Percentiles rank a stretch among this genome's conserved stretches.
phyloP scores from a whole-genome alignment of 2,797 vertebrate genomes.

The Sebastes taczanowskii region DNA sequence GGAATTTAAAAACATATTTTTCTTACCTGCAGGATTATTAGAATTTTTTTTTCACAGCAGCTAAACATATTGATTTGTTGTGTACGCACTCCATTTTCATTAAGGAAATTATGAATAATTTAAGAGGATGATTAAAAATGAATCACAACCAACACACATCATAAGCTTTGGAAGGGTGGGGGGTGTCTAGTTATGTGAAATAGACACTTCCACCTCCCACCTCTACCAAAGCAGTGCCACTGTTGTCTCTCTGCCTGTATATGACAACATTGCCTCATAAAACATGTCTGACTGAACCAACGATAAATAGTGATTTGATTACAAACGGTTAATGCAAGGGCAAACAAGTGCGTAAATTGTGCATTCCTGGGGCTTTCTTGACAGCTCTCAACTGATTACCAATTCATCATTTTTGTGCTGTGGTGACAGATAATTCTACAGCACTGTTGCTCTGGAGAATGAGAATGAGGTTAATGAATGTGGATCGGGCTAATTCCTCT shows the following conservation, averaged over 20 bases:
- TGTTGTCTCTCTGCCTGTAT: conserved; percentile 59
- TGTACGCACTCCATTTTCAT: conserved; percentile 52
- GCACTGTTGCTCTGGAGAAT: conserved; percentile 79
- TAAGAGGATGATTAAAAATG: conserved; percentile 72
- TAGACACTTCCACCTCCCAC: conserved; percentile 39
- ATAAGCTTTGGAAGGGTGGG: conserved; percentile 44
- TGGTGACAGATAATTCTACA: conserved; percentile 76
- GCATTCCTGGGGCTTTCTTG: conserved; percentile 81
- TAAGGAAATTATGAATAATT: conserved; percentile 73
- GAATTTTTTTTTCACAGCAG: conserved; percentile 7
- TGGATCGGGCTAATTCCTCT: conserved; percentile 83
- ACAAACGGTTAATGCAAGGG: conserved; percentile 82
- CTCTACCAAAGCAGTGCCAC: conserved; percentile 46
- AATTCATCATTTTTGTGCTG: conserved; percentile 84
- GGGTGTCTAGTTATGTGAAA: conserved; percentile 40
- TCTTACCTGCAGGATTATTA: conserved; percentile 12
- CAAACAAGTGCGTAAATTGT: conserved; percentile 82
- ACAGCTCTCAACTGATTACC: conserved; percentile 85
- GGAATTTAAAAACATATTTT: neutral
- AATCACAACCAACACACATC: conserved; percentile 64
- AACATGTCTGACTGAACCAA: conserved; percentile 70
- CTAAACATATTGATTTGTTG: conserved; percentile 65
- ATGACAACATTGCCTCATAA: conserved; percentile 68
- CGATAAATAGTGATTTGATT: conserved; percentile 84
- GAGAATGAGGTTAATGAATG: conserved; percentile 85